Percentiles rank a stretch among this genome's conserved stretches.
These are phyloP conservation scores for Cromileptes altivelis DNA, from an alignment of 2,113 vertebrate species.

Conservation along the genomic window DNA sequence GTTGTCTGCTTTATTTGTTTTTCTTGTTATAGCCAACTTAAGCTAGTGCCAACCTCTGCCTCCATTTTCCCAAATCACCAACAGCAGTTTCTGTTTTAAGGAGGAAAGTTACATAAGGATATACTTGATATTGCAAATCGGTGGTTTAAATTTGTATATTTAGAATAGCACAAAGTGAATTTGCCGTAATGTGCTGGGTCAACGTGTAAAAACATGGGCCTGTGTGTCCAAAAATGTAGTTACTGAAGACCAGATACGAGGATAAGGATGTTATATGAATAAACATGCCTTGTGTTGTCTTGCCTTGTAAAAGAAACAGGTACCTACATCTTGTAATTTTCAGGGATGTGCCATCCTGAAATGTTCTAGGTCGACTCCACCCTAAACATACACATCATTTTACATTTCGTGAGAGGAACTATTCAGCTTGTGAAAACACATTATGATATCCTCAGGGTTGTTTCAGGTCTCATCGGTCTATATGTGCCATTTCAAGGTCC, in stretches of 20 bases:
- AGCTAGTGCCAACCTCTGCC: not conserved
- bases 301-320: too few species aligned
- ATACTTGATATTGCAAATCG: not conserved
- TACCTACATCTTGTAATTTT: not conserved
- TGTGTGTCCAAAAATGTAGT: not conserved
- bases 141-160: not conserved
- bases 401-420: too few species aligned
- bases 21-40: not conserved
- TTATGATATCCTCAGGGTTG: not conserved
- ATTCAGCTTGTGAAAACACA: too few species aligned
- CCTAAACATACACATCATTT: not conserved
- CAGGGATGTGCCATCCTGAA: not conserved
- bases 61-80: not conserved
- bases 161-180: not conserved
- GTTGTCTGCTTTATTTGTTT: not conserved
- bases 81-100: not conserved
- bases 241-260: too few species aligned
- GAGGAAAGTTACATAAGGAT: not conserved
- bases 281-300: too few species aligned
- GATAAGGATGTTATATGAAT: too few species aligned
- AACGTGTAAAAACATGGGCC: not conserved
- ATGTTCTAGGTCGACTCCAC: not conserved
- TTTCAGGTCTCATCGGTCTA: not conserved
- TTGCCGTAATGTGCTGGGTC: not conserved
- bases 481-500: too few species aligned